Percentiles rank a stretch among this genome's conserved stretches.
These are phyloP conservation scores for Proterorhinus semilunaris DNA, from an alignment of 2,113 vertebrate species.

Conservation along the genomic window DNA sequence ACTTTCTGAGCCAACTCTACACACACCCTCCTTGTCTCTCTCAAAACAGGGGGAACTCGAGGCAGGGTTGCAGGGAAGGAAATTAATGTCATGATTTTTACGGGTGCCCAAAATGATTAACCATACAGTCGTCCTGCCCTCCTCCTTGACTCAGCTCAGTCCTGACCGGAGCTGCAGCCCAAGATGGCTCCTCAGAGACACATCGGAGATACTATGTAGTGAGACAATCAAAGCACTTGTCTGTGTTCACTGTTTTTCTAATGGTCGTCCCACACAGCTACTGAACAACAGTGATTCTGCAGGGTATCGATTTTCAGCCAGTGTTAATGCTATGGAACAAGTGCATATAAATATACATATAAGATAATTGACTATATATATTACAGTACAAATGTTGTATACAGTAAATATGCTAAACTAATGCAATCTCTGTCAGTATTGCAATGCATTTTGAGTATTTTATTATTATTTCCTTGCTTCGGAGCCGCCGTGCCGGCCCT, in stretches of 20 bases:
- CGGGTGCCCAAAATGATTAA: slow-evolving; percentile 52
- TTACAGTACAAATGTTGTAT: slow-evolving; percentile 77
- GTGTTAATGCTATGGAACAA: slow-evolving; percentile 73
- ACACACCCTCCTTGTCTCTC: slow-evolving; percentile 74
- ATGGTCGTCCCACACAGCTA: slow-evolving; percentile 67
- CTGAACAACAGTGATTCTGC: slow-evolving; percentile 73
- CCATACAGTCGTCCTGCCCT: slow-evolving; percentile 17
- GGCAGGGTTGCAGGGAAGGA: slow-evolving; percentile 73
- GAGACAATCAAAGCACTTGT: slow-evolving; percentile 79
- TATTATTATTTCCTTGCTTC: slow-evolving; percentile 67
- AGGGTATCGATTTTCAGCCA: slow-evolving; percentile 76
- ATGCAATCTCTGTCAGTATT: slow-evolving; percentile 72
- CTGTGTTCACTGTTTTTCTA: slow-evolving; percentile 77
- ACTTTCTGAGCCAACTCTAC: no score
- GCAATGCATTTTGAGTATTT: slow-evolving; percentile 57
- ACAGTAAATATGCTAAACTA: slow-evolving; percentile 80
- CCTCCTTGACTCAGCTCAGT: slow-evolving; percentile 37
- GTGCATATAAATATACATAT: slow-evolving; percentile 57
- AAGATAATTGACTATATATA: slow-evolving; percentile 42
- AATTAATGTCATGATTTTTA: slow-evolving; percentile 50
- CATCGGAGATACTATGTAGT: slow-evolving; percentile 67
- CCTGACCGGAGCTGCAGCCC: slow-evolving; percentile 56
- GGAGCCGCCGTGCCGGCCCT: slow-evolving; percentile 56
- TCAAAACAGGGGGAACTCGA: slow-evolving; percentile 69
- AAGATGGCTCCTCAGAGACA: slow-evolving; percentile 64